phyloP scores from a whole-genome alignment of 2,797 vertebrate genomes.

The Spinibarbus caldwelli region DNA sequence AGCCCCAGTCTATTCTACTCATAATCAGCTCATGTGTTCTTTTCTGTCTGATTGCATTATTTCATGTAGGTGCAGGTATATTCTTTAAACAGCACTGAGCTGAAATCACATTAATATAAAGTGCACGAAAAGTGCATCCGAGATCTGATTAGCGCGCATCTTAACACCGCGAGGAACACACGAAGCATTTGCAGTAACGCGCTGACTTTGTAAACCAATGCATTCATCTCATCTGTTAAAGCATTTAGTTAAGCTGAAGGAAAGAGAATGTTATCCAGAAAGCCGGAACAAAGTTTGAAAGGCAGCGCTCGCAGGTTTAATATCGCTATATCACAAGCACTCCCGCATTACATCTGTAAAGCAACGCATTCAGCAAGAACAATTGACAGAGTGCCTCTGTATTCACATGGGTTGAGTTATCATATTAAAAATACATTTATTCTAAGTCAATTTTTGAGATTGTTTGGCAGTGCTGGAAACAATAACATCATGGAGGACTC shows the following conservation, averaged over 20 bases:
- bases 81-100: slow-evolving; percentile 31
- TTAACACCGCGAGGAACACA: slow-evolving; percentile 37
- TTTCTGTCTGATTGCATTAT: slow-evolving; percentile 27
- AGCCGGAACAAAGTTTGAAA: slow-evolving; percentile 57
- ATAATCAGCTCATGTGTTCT: not conserved
- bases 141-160: slow-evolving; percentile 29
- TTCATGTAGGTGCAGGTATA: slow-evolving; percentile 19
- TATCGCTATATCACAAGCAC: slow-evolving; percentile 55
- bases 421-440: slow-evolving; percentile 67
- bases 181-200: slow-evolving; percentile 32
- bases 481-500: slow-evolving; percentile 63
- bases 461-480: slow-evolving; percentile 65
- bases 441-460: slow-evolving; percentile 66
- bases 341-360: slow-evolving; percentile 59
- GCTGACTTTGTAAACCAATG: slow-evolving; percentile 34
- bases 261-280: slow-evolving; percentile 55
- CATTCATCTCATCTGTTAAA: slow-evolving; percentile 48
- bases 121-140: slow-evolving; percentile 39
- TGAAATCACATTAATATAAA: slow-evolving; percentile 45
- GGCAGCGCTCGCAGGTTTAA: slow-evolving; percentile 61
- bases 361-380: slow-evolving; percentile 57
- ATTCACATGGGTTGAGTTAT: slow-evolving; percentile 65
- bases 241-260: slow-evolving; percentile 60
- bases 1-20: slow-evolving; percentile 7
- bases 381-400: slow-evolving; percentile 61